Conservation (phyloP, 1,140 invertebrate genomes). For the Zaprionus camerounensis region DNA sequence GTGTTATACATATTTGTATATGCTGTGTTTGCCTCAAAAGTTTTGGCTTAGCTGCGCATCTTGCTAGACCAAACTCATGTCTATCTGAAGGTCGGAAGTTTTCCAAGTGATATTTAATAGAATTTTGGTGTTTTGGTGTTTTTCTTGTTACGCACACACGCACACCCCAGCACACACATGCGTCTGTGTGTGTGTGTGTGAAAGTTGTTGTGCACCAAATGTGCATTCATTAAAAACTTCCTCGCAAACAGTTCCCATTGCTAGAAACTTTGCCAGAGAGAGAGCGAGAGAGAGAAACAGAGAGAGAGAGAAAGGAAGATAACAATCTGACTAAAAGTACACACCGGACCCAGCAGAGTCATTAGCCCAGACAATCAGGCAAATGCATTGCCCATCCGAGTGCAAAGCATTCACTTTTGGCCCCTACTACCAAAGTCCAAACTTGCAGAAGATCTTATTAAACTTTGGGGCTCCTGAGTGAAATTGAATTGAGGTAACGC, state of each 20-base stretch:
- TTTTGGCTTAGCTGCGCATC: conserved; percentile 23
- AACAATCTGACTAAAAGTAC: conserved; percentile 17
- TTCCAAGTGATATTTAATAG: conserved; percentile 33
- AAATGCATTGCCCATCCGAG: conserved; percentile 24
- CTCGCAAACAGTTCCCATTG: conserved; percentile 8
- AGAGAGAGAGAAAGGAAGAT: neutral
- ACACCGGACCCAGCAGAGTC: conserved; percentile 8
- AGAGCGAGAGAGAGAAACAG: neutral
- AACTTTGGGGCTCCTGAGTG: conserved; percentile 1
- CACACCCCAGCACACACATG: neutral
- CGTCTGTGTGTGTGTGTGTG: neutral
- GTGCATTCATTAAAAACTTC: conserved; percentile 43
- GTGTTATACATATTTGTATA: conserved; percentile 1
- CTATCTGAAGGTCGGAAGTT: conserved; percentile 4
- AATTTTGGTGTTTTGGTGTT: conserved; percentile 18
- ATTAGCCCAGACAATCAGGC: conserved; percentile 35
- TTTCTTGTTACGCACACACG: conserved; percentile 13
- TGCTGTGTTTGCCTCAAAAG: conserved; percentile 10
- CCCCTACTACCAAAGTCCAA: neutral
- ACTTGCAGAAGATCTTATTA: conserved; percentile 13
- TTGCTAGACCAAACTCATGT: conserved; percentile 14
- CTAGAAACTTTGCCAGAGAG: conserved; percentile 16
- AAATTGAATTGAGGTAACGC: conserved; percentile 5
- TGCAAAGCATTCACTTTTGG: conserved; percentile 1
- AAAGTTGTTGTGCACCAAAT: conserved; percentile 19